Percentiles rank a stretch among this genome's conserved stretches.
phyloP scores from a whole-genome alignment of 2,113 vertebrate species.

The Taurulus bubalis region DNA sequence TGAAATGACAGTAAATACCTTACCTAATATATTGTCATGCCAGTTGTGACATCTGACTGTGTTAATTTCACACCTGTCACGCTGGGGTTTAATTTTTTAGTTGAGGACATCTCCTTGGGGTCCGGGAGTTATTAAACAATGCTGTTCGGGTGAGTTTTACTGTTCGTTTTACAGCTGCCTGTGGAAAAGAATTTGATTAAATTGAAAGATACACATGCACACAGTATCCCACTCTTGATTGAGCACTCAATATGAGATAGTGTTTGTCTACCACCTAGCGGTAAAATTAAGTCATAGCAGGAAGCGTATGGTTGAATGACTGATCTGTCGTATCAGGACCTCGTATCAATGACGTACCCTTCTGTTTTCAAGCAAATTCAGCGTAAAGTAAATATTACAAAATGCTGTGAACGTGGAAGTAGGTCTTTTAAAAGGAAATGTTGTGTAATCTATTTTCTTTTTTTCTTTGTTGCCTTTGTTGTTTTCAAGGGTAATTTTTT shows the following conservation, averaged over 20 bases:
- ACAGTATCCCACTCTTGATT: fast-evolving
- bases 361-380: neutral
- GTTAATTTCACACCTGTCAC: conserved; percentile 22
- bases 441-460: neutral
- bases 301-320: neutral
- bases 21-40: neutral
- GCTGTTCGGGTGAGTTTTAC: conserved; percentile 1
- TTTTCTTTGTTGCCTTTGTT: neutral
- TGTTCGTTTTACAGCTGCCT: conserved; percentile 3
- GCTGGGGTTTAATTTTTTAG: neutral
- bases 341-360: neutral
- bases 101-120: conserved; percentile 10
- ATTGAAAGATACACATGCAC: neutral
- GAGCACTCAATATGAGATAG: neutral
- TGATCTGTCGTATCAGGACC: neutral
- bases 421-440: neutral
- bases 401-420: neutral
- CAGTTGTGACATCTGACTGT: conserved; percentile 30
- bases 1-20: conserved; percentile 27
- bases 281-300: neutral
- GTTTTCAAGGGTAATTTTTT: neutral
- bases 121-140: conserved; percentile 1
- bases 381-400: neutral
- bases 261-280: conserved; percentile 68
- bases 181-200: neutral